Evolutionary conservation across 2,797 vertebrate species (phyloP).

Genomic region (Tapera naevia): DNA sequence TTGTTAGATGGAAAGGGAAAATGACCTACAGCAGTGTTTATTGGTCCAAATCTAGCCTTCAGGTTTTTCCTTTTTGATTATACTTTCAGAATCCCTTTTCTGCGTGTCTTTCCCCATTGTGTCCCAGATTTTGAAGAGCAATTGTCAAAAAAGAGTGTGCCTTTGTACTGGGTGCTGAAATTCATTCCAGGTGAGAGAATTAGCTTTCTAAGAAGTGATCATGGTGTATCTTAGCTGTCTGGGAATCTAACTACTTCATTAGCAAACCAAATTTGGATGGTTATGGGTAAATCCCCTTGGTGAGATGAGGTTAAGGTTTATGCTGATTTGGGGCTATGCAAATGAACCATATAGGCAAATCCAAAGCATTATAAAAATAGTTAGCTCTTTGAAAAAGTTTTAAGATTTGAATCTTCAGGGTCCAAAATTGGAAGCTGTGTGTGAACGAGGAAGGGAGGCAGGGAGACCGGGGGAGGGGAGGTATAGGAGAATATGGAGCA

Average conservation of each 20-base stretch:
- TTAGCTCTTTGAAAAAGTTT: constrained; percentile 38
- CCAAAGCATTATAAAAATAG: constrained; percentile 55
- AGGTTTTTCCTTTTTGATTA: not conserved
- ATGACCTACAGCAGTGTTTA: not conserved
- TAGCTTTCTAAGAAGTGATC: constrained; percentile 53
- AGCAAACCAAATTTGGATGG: constrained; percentile 46
- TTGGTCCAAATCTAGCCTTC: not conserved
- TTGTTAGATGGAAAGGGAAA: not conserved
- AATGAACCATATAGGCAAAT: constrained; percentile 56
- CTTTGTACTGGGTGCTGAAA: not conserved
- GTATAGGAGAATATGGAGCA: not conserved
- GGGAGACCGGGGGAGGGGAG: not conserved
- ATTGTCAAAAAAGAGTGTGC: not conserved
- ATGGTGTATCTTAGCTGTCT: constrained; percentile 29
- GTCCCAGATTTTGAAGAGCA: not conserved
- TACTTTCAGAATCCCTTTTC: not conserved
- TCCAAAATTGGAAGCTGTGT: not conserved
- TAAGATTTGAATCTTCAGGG: constrained; percentile 12
- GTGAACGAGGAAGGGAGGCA: not conserved
- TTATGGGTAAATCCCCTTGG: constrained; percentile 60
- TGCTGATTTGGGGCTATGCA: constrained; percentile 51
- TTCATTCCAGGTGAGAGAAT: constrained; percentile 4
- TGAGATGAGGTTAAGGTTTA: constrained; percentile 54
- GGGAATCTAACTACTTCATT: constrained; percentile 50
- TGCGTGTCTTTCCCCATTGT: accelerated